Evolutionary conservation across 2,888 invertebrate species (phyloP), one percentile per base, ranked within the genome.

Genomic region (Ariolimax columbianus): DNA sequence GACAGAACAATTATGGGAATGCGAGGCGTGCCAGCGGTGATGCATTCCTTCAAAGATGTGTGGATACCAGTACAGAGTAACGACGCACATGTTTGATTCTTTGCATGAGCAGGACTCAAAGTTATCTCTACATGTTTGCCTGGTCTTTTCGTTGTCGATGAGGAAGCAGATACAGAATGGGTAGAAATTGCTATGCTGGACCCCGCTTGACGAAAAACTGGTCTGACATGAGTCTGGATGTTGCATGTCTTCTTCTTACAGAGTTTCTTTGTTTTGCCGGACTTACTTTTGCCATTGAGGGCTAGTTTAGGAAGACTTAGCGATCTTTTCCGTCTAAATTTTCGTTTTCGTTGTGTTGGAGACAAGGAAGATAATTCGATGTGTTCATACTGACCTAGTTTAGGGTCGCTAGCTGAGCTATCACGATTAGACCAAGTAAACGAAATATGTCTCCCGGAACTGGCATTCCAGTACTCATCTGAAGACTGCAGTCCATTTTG

Each of bases 331-430:
- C 80, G n/a, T 17, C 68, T 11, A 47, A 68, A 80, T 33, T 80
- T 66, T 26, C 80, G 68, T 68, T 80, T 80, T 47, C 80, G 80
- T 68, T 80, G 80, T 33, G 43, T 23, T 43, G 51, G 59, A 6
- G 63, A 38, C 17, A 59, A 14, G 77, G 59, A 63, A 36, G 40
- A 78, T 23, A 47, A 11, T n/a, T 78, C 77, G n/a, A 78, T 63
- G 59, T 36, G 77, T 59, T 78, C 77, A 23, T 59, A 30, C 59
- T 59, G 77, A 9, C 11, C 73, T 47, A 1, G 26, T 55, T 33
- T 55, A 36, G 51, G 1, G 33, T 9, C n/a, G 30, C n/a, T n/a
- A 26, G n/a, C 26, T 43, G 30, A 43, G 14, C 43, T 14, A n/a
- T 33, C 51, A 33, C 75, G 30, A 33, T 51, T 33, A 33, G 23